Evolutionary conservation across 1,140 invertebrate genomes (phyloP).

Genomic region (Ostrea denselamellosa): DNA sequence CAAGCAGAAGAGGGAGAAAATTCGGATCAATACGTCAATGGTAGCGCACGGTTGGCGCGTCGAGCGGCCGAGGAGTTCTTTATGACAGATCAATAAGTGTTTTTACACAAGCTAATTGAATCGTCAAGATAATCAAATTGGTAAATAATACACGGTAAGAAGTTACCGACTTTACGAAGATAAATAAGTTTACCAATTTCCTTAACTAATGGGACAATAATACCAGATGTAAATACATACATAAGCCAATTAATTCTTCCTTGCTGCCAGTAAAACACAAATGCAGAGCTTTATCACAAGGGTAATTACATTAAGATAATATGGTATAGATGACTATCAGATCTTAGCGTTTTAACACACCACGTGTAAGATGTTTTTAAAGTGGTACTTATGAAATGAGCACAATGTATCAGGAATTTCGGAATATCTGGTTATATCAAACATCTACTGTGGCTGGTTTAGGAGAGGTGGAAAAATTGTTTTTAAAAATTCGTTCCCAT

Average conservation of each 20-base stretch:
- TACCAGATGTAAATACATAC: background rate
- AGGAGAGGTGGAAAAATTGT: no score
- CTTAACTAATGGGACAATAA: background rate
- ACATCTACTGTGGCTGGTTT: no score
- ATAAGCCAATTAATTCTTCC: background rate
- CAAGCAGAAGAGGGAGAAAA: background rate
- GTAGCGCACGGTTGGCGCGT: background rate
- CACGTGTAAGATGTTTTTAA: no score
- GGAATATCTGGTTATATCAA: no score
- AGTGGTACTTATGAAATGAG: no score
- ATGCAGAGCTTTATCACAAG: no score
- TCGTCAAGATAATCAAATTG: constrained; percentile 36
- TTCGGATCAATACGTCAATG: background rate
- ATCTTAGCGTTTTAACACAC: no score
- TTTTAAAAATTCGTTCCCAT: no score
- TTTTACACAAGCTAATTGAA: constrained; percentile 35
- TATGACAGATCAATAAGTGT: constrained; percentile 35
- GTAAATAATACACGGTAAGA: constrained; percentile 22
- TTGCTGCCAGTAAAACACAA: no score
- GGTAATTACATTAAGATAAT: no score
- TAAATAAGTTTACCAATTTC: constrained; percentile 26
- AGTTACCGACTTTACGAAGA: constrained; percentile 19
- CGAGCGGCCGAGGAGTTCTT: background rate
- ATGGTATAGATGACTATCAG: no score
- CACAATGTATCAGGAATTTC: no score